A percentile compares a stretch with the other conserved stretches of the same genome.
These are phyloP conservation scores for Hormaphis cornu DNA, from an alignment of 1,140 invertebrate species.

Conservation along the genomic window DNA sequence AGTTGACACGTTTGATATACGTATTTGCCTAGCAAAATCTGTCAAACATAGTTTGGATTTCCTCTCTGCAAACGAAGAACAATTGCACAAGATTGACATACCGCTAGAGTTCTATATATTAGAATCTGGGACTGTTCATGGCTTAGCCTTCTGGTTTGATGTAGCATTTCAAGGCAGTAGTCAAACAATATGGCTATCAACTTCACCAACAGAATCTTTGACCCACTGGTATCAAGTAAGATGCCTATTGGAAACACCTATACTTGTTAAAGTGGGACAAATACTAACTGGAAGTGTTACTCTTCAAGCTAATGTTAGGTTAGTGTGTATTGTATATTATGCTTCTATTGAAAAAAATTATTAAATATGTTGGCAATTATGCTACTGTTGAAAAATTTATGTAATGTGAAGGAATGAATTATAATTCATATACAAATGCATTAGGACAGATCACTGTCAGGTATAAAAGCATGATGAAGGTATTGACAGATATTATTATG, in stretches of 20 bases:
- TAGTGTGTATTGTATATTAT: conserved; percentile 34
- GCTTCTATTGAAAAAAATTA: no score
- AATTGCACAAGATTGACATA: conserved; percentile 92
- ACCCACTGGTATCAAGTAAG: conserved; percentile 99
- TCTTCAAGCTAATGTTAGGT: conserved; percentile 86
- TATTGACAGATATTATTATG: no score
- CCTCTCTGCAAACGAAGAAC: conserved; percentile 80
- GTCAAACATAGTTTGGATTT: conserved; percentile 94
- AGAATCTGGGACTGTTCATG: conserved; percentile 91
- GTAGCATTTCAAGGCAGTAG: conserved; percentile 91
- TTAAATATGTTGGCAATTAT: no score
- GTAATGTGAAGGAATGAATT: no score
- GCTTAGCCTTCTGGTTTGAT: conserved; percentile 99
- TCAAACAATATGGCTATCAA: conserved; percentile 94
- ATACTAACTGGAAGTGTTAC: conserved; percentile 76
- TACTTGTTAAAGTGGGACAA: conserved; percentile 92
- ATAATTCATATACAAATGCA: no score
- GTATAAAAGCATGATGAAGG: no score
- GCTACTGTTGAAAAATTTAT: no score
- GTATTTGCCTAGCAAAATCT: conserved; percentile 93
- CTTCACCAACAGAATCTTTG: conserved; percentile 92
- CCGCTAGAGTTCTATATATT: conserved; percentile 87
- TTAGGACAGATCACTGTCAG: no score
- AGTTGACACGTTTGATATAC: conserved; percentile 97
- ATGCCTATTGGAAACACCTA: conserved; percentile 84